Evolutionary conservation across 2,888 invertebrate species (phyloP), one percentile per base, ranked within the genome.

Genomic region (Xylota segnis): DNA sequence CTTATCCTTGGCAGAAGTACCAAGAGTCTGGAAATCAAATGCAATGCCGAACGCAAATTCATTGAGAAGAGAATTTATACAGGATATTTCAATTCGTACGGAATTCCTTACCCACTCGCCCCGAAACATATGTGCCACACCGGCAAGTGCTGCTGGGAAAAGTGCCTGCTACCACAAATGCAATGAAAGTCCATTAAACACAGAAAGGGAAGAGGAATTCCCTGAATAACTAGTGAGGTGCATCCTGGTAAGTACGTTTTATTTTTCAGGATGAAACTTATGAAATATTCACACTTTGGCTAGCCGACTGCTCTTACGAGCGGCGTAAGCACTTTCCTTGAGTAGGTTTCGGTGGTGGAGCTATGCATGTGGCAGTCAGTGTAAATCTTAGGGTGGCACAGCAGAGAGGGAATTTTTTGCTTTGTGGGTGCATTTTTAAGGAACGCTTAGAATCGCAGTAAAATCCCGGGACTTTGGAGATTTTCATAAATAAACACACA

Each of bases 121-220:
- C n/a, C n/a, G n/a, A 74, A 47, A 23, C 23, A 23, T 23, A 79
- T 83, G 74, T 52, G 50, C 29, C 37, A 34, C 37, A 12, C 18
- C 37, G 23, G 3, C 14, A 12, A 29, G 10, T 23, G n/a, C 9
- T 40, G 32, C 34, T 37, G 18, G 37, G 56, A 70, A 70, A 81
- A 75, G 61, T 16, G 71, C 43, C 27, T 79, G 72, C 34, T 72
- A 68, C 86, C 86, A 54, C 82, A 82, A 86, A 72, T 82, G 86
- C 82, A 86, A 76, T 86, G 82, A 77, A 86, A 86, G 82, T 81
- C 86, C 86, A 86, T 86, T 82, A 82, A 77, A 86, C 68, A 40
- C 37, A 10, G 3, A 23, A 23, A 23, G 23, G 18, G 27, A 29
- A 37, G 27, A 66, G 66, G 6, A 83, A 37, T 72, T n/a, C 66